Conservation (phyloP, 2,797 vertebrate species). For the Macrochelys suwanniensis region DNA sequence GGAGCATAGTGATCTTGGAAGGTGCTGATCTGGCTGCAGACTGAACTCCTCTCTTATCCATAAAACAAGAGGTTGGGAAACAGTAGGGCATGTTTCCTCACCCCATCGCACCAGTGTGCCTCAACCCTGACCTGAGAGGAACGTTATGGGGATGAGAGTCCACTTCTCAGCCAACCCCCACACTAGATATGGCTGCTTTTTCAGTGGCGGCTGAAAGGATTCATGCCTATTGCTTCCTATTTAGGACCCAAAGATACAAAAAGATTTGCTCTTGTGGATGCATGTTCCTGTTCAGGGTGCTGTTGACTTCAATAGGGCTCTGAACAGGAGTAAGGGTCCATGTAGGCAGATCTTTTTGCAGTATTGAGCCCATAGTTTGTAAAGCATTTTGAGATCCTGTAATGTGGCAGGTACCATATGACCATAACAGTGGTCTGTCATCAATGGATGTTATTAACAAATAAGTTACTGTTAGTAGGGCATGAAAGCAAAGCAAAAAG, state of each 20-base stretch:
- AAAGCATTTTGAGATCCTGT: slow-evolving; percentile 17
- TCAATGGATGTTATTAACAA: slow-evolving; percentile 50
- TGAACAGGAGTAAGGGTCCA: not conserved
- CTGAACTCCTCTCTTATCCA: not conserved
- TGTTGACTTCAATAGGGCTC: not conserved
- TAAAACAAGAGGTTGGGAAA: fast-evolving
- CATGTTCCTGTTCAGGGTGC: fast-evolving
- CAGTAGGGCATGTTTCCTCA: fast-evolving
- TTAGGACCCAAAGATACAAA: fast-evolving
- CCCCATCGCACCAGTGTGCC: not conserved
- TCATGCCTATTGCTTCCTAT: fast-evolving
- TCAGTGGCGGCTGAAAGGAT: not conserved
- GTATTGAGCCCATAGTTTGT: not conserved
- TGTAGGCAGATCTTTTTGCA: not conserved
- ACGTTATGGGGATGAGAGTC: not conserved
- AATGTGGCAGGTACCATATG: not conserved
- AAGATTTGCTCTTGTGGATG: not conserved
- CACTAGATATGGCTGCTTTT: not conserved
- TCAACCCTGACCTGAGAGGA: not conserved
- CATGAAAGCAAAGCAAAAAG: not conserved
- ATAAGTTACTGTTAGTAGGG: not conserved
- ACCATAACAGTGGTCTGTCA: not conserved
- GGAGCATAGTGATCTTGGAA: not conserved
- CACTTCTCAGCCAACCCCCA: fast-evolving
- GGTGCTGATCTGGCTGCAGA: fast-evolving